These are phyloP conservation scores for Danio jaintianensis DNA, from an alignment of 2,797 vertebrate genomes.

Conservation along the genomic window DNA sequence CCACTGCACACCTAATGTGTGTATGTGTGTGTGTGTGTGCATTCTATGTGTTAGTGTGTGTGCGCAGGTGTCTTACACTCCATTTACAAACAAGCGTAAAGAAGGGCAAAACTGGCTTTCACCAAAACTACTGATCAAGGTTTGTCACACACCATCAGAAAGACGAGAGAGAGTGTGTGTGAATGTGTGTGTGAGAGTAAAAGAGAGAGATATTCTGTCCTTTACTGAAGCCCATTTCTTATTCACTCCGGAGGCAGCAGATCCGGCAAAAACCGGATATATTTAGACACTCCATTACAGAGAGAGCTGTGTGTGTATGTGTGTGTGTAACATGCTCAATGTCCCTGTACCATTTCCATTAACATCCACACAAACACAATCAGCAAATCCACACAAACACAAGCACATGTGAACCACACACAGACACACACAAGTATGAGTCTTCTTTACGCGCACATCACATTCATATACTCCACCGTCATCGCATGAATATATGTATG, in stretches of 20 bases:
- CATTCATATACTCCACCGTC: conserved; percentile 2
- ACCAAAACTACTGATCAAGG: conserved; percentile 20
- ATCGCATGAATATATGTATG: too few relatives aligned
- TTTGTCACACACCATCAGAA: conserved; percentile 3
- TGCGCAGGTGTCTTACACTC: conserved; percentile 6
- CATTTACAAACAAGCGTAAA: neutral
- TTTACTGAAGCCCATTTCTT: conserved; percentile 65
- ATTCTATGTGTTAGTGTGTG: neutral
- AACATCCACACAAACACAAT: conserved; percentile 57
- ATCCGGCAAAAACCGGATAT: conserved; percentile 64
- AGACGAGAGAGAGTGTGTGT: conserved; percentile 10
- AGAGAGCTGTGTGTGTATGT: conserved; percentile 44
- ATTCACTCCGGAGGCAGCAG: conserved; percentile 63
- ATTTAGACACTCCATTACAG: conserved; percentile 68
- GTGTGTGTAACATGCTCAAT: conserved; percentile 44
- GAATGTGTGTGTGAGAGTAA: neutral
- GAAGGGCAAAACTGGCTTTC: conserved; percentile 5
- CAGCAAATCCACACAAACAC: conserved; percentile 59
- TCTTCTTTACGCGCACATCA: conserved; percentile 1
- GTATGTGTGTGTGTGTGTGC: neutral
- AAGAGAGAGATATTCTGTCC: conserved; percentile 51
- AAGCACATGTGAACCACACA: neutral
- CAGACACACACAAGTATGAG: conserved; percentile 13
- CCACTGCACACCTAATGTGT: conserved; percentile 15
- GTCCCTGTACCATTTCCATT: conserved; percentile 56